Conservation (phyloP, 2,888 invertebrate species). For the Campaea margaritaria region DNA sequence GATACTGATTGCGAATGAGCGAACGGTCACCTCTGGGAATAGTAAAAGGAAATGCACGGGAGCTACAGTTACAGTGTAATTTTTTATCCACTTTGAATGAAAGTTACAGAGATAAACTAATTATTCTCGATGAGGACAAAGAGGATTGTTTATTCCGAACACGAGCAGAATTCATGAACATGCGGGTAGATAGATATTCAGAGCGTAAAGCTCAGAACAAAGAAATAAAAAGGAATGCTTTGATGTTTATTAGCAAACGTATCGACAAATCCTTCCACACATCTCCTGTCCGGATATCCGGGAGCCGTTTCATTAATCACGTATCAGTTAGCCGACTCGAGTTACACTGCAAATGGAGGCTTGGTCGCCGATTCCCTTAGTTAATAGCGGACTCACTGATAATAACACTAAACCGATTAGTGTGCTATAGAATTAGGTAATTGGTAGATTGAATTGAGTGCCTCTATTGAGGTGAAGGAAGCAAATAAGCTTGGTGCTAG, state of each 20-base stretch:
- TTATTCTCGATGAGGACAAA: too few species aligned
- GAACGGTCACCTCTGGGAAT: too few species aligned
- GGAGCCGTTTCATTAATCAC: constrained; percentile 66
- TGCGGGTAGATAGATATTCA: not conserved
- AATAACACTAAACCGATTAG: constrained; percentile 25
- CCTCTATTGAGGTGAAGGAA: constrained; percentile 1
- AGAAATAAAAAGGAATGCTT: not conserved
- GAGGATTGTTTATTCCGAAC: too few species aligned
- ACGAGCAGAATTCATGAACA: not conserved
- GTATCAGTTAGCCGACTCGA: constrained; percentile 67
- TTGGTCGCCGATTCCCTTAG: constrained; percentile 14
- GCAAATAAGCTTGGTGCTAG: not conserved
- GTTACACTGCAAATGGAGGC: constrained; percentile 53
- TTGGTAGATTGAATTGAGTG: constrained; percentile 16
- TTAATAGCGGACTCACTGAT: constrained; percentile 22
- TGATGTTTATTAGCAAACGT: constrained; percentile 2
- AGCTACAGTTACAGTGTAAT: too few species aligned
- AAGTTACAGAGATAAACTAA: too few species aligned
- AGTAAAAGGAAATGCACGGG: too few species aligned
- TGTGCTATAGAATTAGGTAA: constrained; percentile 13
- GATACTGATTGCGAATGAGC: too few species aligned
- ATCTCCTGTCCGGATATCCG: constrained; percentile 48
- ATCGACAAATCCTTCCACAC: constrained; percentile 14
- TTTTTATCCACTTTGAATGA: too few species aligned
- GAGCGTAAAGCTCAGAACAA: not conserved